A percentile compares a stretch with the other conserved stretches of the same genome.
phyloP scores from a whole-genome alignment of 2,888 invertebrate species.

The Erebia aethiops region DNA sequence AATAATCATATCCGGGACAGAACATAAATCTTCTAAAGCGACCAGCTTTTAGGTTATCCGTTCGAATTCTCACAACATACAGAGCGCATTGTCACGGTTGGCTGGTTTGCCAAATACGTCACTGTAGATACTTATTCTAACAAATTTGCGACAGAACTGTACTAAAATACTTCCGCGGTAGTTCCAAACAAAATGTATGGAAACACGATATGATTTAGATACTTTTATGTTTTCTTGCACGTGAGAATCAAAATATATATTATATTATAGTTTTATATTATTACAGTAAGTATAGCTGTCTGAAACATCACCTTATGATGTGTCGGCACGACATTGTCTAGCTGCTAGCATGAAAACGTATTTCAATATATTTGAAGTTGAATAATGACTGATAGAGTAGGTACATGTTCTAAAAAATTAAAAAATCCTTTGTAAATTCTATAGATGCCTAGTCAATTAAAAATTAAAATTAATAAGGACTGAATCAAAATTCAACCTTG shows the following conservation, averaged over 20 bases:
- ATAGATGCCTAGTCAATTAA: too few species aligned
- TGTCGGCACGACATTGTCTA: too few species aligned
- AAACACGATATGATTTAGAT: constrained; percentile 1
- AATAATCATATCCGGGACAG: constrained; percentile 12
- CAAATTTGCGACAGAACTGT: constrained; percentile 16
- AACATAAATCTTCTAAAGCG: constrained; percentile 26
- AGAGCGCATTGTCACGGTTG: constrained; percentile 69
- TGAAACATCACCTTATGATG: too few species aligned
- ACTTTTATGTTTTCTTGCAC: neutral
- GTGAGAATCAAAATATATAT: neutral
- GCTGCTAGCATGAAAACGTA: too few species aligned
- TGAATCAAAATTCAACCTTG: too few species aligned
- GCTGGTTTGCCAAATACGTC: constrained; percentile 79
- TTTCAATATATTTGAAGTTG: too few species aligned
- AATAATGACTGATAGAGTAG: too few species aligned
- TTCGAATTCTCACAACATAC: constrained; percentile 23
- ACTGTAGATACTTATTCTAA: constrained; percentile 57
- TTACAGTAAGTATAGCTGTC: too few species aligned
- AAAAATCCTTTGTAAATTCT: too few species aligned
- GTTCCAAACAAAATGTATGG: constrained; percentile 10
- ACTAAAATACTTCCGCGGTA: constrained; percentile 16
- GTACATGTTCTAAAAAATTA: too few species aligned
- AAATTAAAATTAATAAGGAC: too few species aligned
- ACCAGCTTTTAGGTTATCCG: constrained; percentile 24
- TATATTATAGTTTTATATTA: too few species aligned